Evolutionary conservation across 2,113 vertebrate genomes (phyloP), one percentile per base, ranked within the genome.

Genomic region (Melanocharis versteri): DNA sequence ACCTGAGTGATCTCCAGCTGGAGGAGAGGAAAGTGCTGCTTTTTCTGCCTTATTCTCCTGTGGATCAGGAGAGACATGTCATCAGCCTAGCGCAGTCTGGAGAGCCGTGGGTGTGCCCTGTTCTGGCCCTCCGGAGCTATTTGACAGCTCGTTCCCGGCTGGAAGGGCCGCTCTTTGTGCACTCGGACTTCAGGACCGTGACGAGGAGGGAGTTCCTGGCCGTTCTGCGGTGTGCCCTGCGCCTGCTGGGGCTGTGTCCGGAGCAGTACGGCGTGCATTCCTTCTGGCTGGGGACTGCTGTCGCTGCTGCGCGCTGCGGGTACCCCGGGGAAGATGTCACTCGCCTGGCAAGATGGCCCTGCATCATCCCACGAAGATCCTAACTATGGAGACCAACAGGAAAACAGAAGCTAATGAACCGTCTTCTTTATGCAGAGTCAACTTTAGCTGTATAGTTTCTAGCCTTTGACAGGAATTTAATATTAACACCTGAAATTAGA

Each of bases 301-400:
- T 95, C 30, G 93, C 92, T 1, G 78, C 89, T 17, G 75, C 28
- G 0, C 26, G 37, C 62, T 93, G 15, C 0, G 56, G 72, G 0
- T 92, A 18, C 9, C 23, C 84, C 0, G 1, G 7, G 7, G 84
- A 90, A 17, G 48, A 88, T 0, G 4, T 97, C 53, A 73, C 56
- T 48, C 51, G 69, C 50, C 72, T 97, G 68, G 78, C 92, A 17
- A 92, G 96, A 7, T 96, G 94, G 93, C 96, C 92, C 33, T 93
- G 83, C 18, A 6, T 26, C 31, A 21, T 54, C 40, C 40, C n/a
- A 8, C 15, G 2, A 35, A 60, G 47, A 35, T 27, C 19, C 51
- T 37, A 61, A 14, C 33, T 15, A 1, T 4, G 35, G 33, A 54
- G 33, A 54, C 13, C 22, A 20, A 5, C 2, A 4, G 33, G n/a